Conservation (phyloP, 2,888 invertebrate genomes). For the Petrolisthes manimaculis region DNA sequence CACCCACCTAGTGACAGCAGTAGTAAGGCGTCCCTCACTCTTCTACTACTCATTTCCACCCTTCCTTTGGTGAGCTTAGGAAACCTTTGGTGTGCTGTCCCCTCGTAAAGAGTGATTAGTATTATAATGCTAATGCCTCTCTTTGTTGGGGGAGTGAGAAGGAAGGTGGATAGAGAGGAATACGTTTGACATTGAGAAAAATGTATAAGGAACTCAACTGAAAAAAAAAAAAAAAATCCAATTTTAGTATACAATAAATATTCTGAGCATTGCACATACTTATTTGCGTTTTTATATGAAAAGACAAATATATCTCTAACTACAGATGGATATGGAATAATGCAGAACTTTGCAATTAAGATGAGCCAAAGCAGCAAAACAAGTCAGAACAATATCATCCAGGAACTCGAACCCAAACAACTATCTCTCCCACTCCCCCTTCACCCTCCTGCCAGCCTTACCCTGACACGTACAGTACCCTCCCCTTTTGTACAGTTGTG, state of each 20-base stretch:
- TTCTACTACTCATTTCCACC: not conserved
- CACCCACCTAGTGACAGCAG: not conserved
- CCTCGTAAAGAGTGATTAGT: not conserved
- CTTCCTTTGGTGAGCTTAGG: not conserved
- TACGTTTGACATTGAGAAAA: not conserved
- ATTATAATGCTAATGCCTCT: not conserved
- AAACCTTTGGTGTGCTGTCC: not conserved
- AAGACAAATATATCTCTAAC: no score
- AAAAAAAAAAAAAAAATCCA: no score
- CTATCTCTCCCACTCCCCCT: no score
- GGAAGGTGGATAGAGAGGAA: not conserved
- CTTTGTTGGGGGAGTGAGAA: not conserved
- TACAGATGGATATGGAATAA: no score
- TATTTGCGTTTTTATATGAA: no score
- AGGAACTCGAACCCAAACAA: no score
- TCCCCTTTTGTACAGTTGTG: not conserved
- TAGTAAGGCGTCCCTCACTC: not conserved
- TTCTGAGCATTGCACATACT: no score
- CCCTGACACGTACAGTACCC: not conserved
- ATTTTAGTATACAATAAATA: no score
- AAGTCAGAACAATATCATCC: no score
- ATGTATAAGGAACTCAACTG: no score
- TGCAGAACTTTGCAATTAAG: no score
- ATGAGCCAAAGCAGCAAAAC: no score
- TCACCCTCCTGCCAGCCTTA: not conserved